These are phyloP conservation scores for Zygogramma bicolorata DNA, from an alignment of 2,888 invertebrate species.

Conservation along the genomic window DNA sequence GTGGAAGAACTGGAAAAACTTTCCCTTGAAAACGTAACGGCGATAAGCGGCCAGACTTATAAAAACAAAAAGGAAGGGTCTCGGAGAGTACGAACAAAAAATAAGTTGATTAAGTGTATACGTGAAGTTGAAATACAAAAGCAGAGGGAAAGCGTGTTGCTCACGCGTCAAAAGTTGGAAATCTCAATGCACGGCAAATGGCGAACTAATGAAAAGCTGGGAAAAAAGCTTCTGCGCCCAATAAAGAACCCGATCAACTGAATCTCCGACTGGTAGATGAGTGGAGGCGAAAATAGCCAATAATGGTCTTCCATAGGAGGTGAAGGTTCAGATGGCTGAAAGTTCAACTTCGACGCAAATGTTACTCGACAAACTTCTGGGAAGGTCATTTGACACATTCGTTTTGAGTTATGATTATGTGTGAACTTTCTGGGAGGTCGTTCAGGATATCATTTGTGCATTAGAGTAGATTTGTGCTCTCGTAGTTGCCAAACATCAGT, in stretches of 20 bases:
- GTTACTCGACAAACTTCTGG: too few species aligned
- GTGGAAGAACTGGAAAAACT: background rate
- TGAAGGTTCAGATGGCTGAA: background rate
- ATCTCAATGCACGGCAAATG: background rate
- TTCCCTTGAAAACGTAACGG: background rate
- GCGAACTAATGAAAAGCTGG: background rate
- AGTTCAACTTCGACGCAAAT: too few species aligned
- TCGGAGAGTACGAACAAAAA: constrained; percentile 14
- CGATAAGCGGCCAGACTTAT: constrained; percentile 6
- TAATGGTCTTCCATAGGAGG: background rate
- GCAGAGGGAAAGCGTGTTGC: constrained; percentile 3
- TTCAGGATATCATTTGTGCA: too few species aligned
- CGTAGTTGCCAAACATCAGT: too few species aligned
- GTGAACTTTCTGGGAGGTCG: too few species aligned
- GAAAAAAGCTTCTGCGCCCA: background rate
- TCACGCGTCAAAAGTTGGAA: background rate
- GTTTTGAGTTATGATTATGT: too few species aligned
- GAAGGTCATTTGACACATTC: too few species aligned
- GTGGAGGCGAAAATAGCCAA: background rate
- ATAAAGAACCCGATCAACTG: background rate
- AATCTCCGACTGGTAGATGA: background rate
- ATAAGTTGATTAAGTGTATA: constrained; percentile 29
- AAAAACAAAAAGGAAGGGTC: background rate
- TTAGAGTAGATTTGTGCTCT: too few species aligned
- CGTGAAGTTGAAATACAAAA: constrained; percentile 27